Base-by-base conservation (phyloP, 2,797 vertebrate genomes). In the Rhadinocentrus ornatus region DNA sequence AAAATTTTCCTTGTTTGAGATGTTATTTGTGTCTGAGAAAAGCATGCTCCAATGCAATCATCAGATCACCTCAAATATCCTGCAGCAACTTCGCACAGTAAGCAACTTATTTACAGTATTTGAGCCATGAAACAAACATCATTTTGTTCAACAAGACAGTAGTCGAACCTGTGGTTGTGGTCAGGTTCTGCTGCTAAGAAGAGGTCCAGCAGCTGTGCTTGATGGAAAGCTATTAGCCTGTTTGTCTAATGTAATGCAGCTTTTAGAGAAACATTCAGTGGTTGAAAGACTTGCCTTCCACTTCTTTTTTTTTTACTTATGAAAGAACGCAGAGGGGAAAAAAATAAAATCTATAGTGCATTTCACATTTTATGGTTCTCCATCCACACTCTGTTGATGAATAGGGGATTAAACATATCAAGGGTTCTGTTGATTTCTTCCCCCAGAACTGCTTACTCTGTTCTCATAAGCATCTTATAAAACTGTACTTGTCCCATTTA, bases 161-260 rank as follows among this genome's bases (percentile, higher is more conserved):
- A 11, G 50, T 27, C n/a, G 3, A 13, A 4, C 39, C 8, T 53
- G 50, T 26, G 12, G 13, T 4, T 53, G 12, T 27, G 50, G 50
- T 11, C 50, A n/a, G 46, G 46, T 48, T n/a, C 44, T 48, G 20
- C 44, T 48, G 44, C 41, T 20, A 60, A 69, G 27, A 59, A 39
- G 20, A 27, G 68, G 57, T 73, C 65, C 1, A 62, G 22, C 61
- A 59, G 70, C 60, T 53, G 73, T 55, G 1, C 18, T 29, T 35
- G 12, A 73, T 60, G 77, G 65, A 76, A 79, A 85, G 85, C 88
- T 88, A 84, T 89, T 83, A 89, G 78, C 54, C 58, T 27, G 62
- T 52, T 77, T 68, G 52, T 71, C 72, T 82, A 72, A 81, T 83
- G 71, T 73, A 86, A 86, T 85, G 65, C 41, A 61, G 75, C 77